Conservation (phyloP, 2,888 invertebrate genomes). For the Mimachlamys varia region DNA sequence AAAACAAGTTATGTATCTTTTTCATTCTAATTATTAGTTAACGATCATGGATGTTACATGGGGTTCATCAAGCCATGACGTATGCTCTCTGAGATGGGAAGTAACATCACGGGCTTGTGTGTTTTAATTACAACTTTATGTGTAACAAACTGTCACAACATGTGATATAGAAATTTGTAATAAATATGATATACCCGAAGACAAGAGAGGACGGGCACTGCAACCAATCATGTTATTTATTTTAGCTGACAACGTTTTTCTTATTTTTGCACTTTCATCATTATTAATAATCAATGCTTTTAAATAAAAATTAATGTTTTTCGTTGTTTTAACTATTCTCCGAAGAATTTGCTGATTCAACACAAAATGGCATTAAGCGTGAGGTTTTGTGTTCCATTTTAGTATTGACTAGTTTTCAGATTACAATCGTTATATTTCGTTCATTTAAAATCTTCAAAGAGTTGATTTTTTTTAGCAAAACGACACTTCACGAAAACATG, state of each 20-base stretch:
- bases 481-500: not conserved
- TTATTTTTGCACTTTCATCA: no score
- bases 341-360: no score
- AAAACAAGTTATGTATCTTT: not conserved
- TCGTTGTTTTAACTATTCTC: no score
- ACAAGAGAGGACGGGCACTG: not conserved
- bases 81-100: no score
- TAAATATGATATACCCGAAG: not conserved
- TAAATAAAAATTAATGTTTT: no score
- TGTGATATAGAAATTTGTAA: not conserved
- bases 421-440: not conserved
- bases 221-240: not conserved
- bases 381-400: no score
- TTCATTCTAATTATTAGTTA: not conserved
- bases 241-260: not conserved
- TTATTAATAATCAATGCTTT: no score
- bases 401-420: no score
- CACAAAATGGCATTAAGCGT: no score
- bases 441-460: not conserved
- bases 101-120: not conserved
- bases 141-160: not conserved
- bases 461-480: not conserved
- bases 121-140: not conserved
- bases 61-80: not conserved
- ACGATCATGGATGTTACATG: not conserved